A percentile compares a stretch with the other conserved stretches of the same genome.
Evolutionary conservation across 2,797 vertebrate genomes (phyloP).

Genomic region (Cirrhinus molitorella): DNA sequence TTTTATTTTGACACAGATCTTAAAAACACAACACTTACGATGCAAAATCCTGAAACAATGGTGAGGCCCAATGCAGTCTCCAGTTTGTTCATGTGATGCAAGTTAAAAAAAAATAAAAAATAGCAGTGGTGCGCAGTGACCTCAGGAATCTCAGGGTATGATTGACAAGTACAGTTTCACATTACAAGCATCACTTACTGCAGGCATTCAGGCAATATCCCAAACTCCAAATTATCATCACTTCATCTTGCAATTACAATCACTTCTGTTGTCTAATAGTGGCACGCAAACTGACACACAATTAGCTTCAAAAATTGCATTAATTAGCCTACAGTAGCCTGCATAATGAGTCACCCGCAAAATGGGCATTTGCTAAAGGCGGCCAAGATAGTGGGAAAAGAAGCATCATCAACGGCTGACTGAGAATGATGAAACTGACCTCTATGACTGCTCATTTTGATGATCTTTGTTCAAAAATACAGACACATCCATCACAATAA

Average conservation of each 20-base stretch:
- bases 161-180: slow-evolving; percentile 5
- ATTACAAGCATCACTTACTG: neutral
- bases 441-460: slow-evolving; percentile 2
- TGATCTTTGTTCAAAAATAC: neutral
- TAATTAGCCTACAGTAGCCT: slow-evolving; percentile 26
- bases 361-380: slow-evolving; percentile 12
- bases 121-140: neutral
- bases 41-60: neutral
- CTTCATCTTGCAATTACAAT: slow-evolving; percentile 11
- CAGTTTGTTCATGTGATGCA: neutral
- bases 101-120: neutral
- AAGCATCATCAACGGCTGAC: neutral
- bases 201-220: neutral
- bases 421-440: slow-evolving; percentile 4
- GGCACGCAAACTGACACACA: neutral
- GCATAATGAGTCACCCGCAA: neutral
- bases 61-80: neutral
- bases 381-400: neutral
- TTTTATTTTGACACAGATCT: neutral
- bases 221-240: neutral
- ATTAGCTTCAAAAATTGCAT: neutral
- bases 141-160: neutral
- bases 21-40: neutral
- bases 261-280: slow-evolving; percentile 3
- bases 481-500: neutral